Evolutionary conservation across 2,888 invertebrate species (phyloP).

Genomic region (Caenorhabditis imperialis): DNA sequence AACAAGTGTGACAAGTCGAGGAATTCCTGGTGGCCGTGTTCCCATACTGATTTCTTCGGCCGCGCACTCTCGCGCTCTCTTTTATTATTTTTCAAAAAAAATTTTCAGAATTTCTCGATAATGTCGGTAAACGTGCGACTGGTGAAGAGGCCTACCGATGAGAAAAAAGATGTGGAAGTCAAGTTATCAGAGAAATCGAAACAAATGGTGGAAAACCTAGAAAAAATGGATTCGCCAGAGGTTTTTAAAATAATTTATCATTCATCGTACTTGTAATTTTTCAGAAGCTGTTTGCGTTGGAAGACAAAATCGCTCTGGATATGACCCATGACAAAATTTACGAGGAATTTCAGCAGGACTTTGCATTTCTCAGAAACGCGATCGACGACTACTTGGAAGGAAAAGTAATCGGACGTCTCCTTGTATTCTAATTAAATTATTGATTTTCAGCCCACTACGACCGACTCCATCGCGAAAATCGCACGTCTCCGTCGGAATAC

Average conservation of each 20-base stretch:
- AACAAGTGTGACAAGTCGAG: too few relatives aligned
- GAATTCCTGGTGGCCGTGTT: too few relatives aligned
- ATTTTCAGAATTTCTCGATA: background rate
- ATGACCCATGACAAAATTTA: constrained; percentile 40
- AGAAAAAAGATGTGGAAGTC: constrained; percentile 22
- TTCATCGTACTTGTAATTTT: too few relatives aligned
- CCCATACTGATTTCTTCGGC: too few relatives aligned
- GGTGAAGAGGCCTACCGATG: constrained; percentile 9
- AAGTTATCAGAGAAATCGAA: constrained; percentile 27
- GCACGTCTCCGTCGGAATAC: constrained; percentile 49
- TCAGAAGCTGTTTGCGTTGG: constrained; percentile 60
- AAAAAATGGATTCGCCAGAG: constrained; percentile 31
- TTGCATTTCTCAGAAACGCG: constrained; percentile 17
- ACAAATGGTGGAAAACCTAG: constrained; percentile 22
- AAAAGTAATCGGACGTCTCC: constrained; percentile 13
- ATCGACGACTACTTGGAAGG: constrained; percentile 42
- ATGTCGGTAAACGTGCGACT: constrained; percentile 33
- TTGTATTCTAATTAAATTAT: background rate
- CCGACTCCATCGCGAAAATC: constrained; percentile 18
- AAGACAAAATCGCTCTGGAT: constrained; percentile 56
- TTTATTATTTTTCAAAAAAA: too few relatives aligned
- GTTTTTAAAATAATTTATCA: too few relatives aligned
- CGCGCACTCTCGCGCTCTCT: too few relatives aligned
- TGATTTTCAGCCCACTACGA: constrained; percentile 11
- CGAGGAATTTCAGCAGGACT: constrained; percentile 37